Conservation (phyloP, 1,140 invertebrate genomes). For the Phenacoccus solenopsis region DNA sequence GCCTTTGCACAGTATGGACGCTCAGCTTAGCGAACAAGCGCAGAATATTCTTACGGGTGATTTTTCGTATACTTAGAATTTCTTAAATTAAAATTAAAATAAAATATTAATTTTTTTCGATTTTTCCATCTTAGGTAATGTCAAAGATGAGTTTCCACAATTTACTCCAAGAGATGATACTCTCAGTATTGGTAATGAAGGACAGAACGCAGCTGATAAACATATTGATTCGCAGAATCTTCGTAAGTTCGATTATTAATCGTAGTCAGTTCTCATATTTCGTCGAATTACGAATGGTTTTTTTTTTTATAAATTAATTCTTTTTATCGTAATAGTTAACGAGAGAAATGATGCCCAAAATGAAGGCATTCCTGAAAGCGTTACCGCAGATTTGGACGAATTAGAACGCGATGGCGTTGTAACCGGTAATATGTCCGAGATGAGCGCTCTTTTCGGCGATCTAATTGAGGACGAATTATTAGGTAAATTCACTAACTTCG, state of each 20-base stretch:
- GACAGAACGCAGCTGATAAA: neutral
- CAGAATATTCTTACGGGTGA: neutral
- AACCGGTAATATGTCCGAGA: slow-evolving; percentile 50
- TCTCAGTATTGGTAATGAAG: neutral
- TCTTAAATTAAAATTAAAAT: neutral
- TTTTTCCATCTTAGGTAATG: neutral
- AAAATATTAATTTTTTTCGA: neutral
- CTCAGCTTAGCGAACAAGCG: neutral
- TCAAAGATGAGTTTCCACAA: neutral
- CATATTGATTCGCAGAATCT: neutral
- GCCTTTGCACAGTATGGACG: neutral
- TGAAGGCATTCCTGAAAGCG: slow-evolving; percentile 60
- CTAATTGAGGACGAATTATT: slow-evolving; percentile 75
- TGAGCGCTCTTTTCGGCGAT: slow-evolving; percentile 63
- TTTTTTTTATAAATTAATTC: neutral
- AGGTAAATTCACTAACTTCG: slow-evolving; percentile 39
- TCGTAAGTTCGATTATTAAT: neutral
- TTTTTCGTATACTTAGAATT: neutral
- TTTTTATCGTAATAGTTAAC: slow-evolving; percentile 1
- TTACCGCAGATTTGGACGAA: slow-evolving; percentile 63
- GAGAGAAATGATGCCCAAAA: slow-evolving; percentile 24
- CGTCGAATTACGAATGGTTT: no score
- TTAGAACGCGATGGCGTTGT: slow-evolving; percentile 50
- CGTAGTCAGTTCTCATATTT: neutral
- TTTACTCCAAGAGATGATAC: slow-evolving; percentile 1